A percentile compares a stretch with the other conserved stretches of the same genome.
These are phyloP conservation scores for Phyllotis vaccarum DNA, from an alignment of 2,797 vertebrate species.

Conservation along the genomic window DNA sequence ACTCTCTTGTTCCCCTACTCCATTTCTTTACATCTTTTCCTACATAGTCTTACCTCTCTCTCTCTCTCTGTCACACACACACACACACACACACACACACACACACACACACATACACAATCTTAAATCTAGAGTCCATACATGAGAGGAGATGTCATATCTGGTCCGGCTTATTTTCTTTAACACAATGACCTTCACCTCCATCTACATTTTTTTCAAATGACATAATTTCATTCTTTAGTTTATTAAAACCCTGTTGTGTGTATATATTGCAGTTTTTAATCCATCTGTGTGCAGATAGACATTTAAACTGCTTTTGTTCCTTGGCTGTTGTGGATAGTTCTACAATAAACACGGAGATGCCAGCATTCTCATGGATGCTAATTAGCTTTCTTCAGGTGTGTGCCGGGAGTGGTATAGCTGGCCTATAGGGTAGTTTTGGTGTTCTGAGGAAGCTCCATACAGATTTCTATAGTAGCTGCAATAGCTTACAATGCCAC, in stretches of 20 bases:
- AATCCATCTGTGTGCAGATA: not conserved
- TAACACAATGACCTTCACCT: not conserved
- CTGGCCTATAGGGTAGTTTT: not conserved
- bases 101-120: not conserved
- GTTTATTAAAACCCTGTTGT: not conserved
- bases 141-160: no score
- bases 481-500: not conserved
- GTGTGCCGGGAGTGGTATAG: not conserved
- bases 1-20: not conserved
- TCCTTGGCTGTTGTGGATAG: not conserved
- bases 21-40: not conserved
- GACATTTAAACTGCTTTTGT: not conserved
- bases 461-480: not conserved
- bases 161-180: no score
- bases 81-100: not conserved
- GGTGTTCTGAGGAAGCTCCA: not conserved
- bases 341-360: not conserved
- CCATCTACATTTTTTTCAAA: not conserved
- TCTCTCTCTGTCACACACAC: not conserved
- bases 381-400: not conserved
- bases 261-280: not conserved
- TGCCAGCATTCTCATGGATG: not conserved
- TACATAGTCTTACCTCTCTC: not conserved
- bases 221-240: not conserved
- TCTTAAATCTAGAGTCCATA: no score